Percentiles rank a stretch among this genome's conserved stretches.
Evolutionary conservation across 2,888 invertebrate species (phyloP).

Genomic region (Xanthia icteritia): DNA sequence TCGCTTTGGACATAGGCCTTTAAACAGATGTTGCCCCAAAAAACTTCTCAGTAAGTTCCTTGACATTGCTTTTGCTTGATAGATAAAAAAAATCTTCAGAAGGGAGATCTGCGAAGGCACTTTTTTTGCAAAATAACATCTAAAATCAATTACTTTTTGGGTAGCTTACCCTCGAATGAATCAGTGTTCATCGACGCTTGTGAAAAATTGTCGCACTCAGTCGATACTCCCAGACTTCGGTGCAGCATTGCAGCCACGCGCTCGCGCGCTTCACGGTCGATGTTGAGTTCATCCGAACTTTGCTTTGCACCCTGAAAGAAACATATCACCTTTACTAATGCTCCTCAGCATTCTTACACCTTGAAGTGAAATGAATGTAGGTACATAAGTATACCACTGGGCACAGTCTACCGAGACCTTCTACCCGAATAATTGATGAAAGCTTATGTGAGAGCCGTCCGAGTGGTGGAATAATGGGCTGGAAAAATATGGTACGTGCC

Average conservation of each 20-base stretch:
- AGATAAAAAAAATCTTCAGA: background rate
- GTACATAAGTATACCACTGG: background rate
- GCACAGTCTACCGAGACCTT: background rate
- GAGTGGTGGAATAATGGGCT: background rate
- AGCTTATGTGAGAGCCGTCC: too few relatives aligned
- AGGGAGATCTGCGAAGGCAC: background rate
- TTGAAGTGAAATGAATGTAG: background rate
- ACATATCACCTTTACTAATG: background rate
- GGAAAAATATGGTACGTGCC: background rate
- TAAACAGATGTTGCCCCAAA: background rate
- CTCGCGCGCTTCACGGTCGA: conserved; percentile 81
- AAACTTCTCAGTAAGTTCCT: background rate
- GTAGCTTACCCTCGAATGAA: conserved; percentile 75
- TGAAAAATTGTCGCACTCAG: conserved; percentile 73
- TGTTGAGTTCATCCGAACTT: conserved; percentile 74
- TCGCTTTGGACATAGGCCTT: background rate
- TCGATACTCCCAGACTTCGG: conserved; percentile 73
- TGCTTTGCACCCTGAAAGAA: conserved; percentile 61
- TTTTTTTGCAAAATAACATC: background rate
- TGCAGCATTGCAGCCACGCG: conserved; percentile 82
- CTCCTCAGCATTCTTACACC: background rate
- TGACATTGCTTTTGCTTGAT: background rate
- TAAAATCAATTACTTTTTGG: background rate
- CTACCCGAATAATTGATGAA: background rate
- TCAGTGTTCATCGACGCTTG: conserved; percentile 75